These are phyloP conservation scores for Bombyx mandarina DNA, from an alignment of 1,140 invertebrate species.

Conservation along the genomic window DNA sequence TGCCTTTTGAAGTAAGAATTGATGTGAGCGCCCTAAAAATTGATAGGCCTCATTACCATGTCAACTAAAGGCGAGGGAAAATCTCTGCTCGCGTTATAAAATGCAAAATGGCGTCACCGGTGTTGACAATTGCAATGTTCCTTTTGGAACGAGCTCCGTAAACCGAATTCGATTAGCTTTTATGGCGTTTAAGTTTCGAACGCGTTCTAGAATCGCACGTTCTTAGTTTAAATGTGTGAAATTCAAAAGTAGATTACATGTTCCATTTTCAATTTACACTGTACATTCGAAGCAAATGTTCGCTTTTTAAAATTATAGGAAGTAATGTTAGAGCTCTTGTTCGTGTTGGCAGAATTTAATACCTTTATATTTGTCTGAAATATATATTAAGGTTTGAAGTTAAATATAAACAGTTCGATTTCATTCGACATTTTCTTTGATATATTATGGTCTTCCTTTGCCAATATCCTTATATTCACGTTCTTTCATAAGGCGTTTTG, in stretches of 20 bases:
- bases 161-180: conserved; percentile 38
- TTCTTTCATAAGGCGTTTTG: conserved; percentile 7
- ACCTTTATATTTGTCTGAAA: too few relatives aligned
- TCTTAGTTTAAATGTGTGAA: conserved; percentile 19
- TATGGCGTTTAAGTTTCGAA: conserved; percentile 26
- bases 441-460: not conserved
- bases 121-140: conserved; percentile 31
- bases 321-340: not conserved
- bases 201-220: conserved; percentile 23
- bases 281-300: conserved; percentile 1
- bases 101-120: conserved; percentile 24
- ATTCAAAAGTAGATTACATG: conserved; percentile 9
- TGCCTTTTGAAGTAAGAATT: conserved; percentile 8
- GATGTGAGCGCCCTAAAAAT: conserved; percentile 18
- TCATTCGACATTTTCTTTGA: not conserved
- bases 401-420: too few relatives aligned
- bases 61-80: conserved; percentile 21
- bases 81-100: conserved; percentile 19
- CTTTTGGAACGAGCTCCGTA: conserved; percentile 15
- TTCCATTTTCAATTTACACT: conserved; percentile 7
- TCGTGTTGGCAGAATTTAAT: not conserved
- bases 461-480: conserved; percentile 1
- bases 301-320: not conserved
- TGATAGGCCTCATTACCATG: conserved; percentile 20
- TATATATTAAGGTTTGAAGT: too few relatives aligned